These are phyloP conservation scores for Ceratitis capitata DNA, from an alignment of 1,140 invertebrate genomes.

Conservation along the genomic window DNA sequence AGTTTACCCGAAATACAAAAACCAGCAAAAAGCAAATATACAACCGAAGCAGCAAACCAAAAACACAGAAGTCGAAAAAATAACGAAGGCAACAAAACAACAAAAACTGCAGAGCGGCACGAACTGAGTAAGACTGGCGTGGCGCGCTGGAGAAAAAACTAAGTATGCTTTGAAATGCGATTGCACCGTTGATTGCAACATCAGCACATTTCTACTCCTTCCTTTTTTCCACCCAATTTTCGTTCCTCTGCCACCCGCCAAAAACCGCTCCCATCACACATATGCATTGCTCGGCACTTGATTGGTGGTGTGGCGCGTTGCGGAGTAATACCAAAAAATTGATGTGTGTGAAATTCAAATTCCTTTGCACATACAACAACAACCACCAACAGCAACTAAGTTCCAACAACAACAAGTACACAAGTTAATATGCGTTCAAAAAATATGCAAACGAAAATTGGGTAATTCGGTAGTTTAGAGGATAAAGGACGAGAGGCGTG, in stretches of 20 bases:
- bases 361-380: constrained; percentile 43
- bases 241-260: neutral
- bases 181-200: constrained; percentile 5
- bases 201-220: neutral
- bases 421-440: neutral
- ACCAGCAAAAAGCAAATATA: neutral
- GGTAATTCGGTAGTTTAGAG: neutral
- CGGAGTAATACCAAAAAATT: constrained; percentile 27
- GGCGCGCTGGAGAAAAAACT: neutral
- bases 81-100: neutral
- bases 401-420: too few species aligned
- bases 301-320: neutral
- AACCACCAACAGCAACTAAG: too few species aligned
- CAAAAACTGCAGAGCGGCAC: neutral
- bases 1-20: neutral
- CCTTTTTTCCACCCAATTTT: neutral
- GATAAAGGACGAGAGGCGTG: neutral
- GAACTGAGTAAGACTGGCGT: neutral
- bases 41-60: neutral
- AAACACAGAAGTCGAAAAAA: neutral
- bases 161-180: neutral
- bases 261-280: neutral
- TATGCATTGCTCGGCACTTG: neutral
- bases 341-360: constrained; percentile 46
- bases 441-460: neutral